phyloP scores from a whole-genome alignment of 2,888 invertebrate genomes.

The Amblyjoppa fuscipennis region DNA sequence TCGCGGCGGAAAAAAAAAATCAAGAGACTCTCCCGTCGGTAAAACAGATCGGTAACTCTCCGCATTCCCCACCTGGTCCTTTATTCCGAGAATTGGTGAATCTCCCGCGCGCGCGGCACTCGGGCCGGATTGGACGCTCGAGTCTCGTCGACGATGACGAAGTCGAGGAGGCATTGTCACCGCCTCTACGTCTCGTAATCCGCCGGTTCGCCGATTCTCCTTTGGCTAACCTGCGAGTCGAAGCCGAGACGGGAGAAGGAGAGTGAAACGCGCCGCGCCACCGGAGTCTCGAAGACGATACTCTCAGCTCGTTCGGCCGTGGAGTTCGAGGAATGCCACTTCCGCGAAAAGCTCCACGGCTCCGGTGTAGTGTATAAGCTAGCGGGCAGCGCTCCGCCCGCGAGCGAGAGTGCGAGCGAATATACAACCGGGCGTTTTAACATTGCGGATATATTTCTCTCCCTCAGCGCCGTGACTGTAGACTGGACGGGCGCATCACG shows the following conservation, averaged over 20 bases:
- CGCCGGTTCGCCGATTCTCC: constrained; percentile 14
- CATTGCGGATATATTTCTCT: constrained; percentile 26
- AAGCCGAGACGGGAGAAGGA: neutral
- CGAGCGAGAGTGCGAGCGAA: constrained; percentile 36
- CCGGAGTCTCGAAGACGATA: constrained; percentile 39
- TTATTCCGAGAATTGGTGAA: constrained; percentile 39
- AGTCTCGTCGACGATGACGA: constrained; percentile 44
- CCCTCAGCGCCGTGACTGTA: neutral
- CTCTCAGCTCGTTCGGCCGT: constrained; percentile 58
- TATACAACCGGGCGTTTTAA: constrained; percentile 28
- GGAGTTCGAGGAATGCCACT: constrained; percentile 75
- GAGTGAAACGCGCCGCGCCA: constrained; percentile 19
- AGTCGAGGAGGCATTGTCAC: constrained; percentile 45
- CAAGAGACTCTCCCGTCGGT: neutral
- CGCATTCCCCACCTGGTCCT: constrained; percentile 52
- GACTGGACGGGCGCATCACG: neutral
- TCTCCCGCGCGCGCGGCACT: constrained; percentile 31
- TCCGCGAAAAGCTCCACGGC: constrained; percentile 74
- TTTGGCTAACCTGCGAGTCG: constrained; percentile 1
- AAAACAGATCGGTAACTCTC: neutral
- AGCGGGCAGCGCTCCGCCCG: constrained; percentile 65
- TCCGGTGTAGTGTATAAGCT: constrained; percentile 49
- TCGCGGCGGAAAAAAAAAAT: neutral
- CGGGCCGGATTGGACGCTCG: constrained; percentile 15
- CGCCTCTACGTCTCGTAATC: constrained; percentile 36